Conservation (phyloP, 2,113 vertebrate species). For the Tachysurus fulvidraco region DNA sequence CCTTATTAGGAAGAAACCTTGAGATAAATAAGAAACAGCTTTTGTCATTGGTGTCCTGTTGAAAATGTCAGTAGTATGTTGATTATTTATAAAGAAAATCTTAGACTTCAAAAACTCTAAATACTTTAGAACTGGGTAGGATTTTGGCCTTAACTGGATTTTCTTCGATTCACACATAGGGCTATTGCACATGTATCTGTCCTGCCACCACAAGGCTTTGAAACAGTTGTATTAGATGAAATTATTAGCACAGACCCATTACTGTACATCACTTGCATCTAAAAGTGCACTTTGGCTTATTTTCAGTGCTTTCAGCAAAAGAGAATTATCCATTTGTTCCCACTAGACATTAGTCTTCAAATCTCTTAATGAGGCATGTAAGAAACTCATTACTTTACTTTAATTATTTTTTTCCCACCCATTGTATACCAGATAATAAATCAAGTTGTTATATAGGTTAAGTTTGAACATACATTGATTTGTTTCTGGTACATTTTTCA, state of each 20-base stretch:
- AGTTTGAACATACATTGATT: not conserved
- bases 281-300: not conserved
- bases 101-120: not conserved
- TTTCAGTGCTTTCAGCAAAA: not conserved
- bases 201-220: not conserved
- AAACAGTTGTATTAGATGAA: not conserved
- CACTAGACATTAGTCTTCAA: not conserved
- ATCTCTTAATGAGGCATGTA: not conserved
- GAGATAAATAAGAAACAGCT: no score
- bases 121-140: constrained; percentile 3
- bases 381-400: not conserved
- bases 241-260: not conserved
- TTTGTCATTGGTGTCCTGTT: not conserved
- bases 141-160: not conserved
- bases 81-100: not conserved
- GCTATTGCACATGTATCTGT: not conserved
- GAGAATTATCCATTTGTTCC: not conserved
- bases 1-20: no score
- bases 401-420: not conserved
- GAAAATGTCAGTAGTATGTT: not conserved
- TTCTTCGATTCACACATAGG: not conserved
- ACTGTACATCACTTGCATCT: not conserved
- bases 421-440: constrained; percentile 12
- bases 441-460: not conserved
- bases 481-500: constrained; percentile 8